These are phyloP conservation scores for Caenorhabditis sinica DNA, from an alignment of 2,888 invertebrate genomes.

Conservation along the genomic window DNA sequence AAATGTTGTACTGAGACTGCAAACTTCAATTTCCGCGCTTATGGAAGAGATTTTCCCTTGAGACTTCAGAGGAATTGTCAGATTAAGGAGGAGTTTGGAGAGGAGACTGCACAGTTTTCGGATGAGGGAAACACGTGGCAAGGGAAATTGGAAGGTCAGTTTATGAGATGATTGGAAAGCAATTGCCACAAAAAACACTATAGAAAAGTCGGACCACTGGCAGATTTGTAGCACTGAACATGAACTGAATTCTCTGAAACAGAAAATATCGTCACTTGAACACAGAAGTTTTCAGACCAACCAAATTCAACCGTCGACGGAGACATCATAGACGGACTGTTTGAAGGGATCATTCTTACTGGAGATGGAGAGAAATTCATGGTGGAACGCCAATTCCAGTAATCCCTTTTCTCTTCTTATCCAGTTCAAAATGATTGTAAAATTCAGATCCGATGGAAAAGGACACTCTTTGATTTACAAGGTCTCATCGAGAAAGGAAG, in stretches of 20 bases:
- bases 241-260: background rate
- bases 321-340: constrained; percentile 40
- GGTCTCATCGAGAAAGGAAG: constrained; percentile 28
- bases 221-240: too few species aligned
- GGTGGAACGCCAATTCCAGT: constrained; percentile 32
- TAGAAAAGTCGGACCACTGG: too few species aligned
- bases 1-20: constrained; percentile 55
- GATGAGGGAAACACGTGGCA: constrained; percentile 49
- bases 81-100: constrained; percentile 12
- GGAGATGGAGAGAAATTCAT: constrained; percentile 58
- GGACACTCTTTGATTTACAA: constrained; percentile 48
- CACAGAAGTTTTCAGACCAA: constrained; percentile 36
- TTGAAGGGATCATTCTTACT: constrained; percentile 55
- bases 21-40: constrained; percentile 42
- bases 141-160: constrained; percentile 47
- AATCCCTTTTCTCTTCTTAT: background rate
- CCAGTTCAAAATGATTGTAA: background rate
- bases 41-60: constrained; percentile 50
- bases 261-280: background rate
- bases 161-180: background rate
- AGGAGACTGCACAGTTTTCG: constrained; percentile 32
- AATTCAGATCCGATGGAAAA: constrained; percentile 42
- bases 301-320: constrained; percentile 54
- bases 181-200: background rate
- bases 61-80: constrained; percentile 45